These are phyloP conservation scores for Mastomys natalensis DNA, from an alignment of 2,113 vertebrate genomes.

Conservation along the genomic window DNA sequence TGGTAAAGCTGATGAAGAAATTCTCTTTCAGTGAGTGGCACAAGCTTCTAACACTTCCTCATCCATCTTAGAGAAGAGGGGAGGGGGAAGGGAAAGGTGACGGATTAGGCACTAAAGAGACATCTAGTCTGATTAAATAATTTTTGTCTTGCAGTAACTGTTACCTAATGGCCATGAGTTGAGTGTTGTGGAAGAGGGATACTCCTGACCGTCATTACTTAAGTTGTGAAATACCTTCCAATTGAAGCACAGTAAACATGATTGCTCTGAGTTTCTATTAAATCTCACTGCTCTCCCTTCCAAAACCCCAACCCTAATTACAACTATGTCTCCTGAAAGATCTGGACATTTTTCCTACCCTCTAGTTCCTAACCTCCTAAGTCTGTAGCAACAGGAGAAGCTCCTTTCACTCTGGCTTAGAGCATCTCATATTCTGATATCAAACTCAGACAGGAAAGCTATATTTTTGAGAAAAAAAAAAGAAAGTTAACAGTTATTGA, in stretches of 20 bases:
- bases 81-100: neutral
- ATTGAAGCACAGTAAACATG: conserved; percentile 8
- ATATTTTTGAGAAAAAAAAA: neutral
- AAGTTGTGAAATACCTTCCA: conserved; percentile 59
- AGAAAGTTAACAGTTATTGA: neutral
- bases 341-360: neutral
- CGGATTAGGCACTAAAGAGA: conserved; percentile 44
- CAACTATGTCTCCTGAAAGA: neutral
- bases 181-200: neutral
- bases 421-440: neutral
- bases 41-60: conserved; percentile 49
- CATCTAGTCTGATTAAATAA: conserved; percentile 56
- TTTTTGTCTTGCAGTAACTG: conserved; percentile 71
- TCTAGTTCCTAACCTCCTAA: neutral
- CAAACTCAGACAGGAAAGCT: neutral
- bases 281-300: conserved; percentile 13
- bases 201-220: neutral
- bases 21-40: neutral
- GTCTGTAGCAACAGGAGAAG: neutral
- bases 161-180: conserved; percentile 52
- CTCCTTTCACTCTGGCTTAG: neutral
- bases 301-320: neutral
- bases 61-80: conserved; percentile 42
- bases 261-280: conserved; percentile 29
- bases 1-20: conserved; percentile 36